A percentile compares a stretch with the other conserved stretches of the same genome.
These are phyloP conservation scores for Eudemis profundana DNA, from an alignment of 2,888 invertebrate genomes.

Conservation along the genomic window DNA sequence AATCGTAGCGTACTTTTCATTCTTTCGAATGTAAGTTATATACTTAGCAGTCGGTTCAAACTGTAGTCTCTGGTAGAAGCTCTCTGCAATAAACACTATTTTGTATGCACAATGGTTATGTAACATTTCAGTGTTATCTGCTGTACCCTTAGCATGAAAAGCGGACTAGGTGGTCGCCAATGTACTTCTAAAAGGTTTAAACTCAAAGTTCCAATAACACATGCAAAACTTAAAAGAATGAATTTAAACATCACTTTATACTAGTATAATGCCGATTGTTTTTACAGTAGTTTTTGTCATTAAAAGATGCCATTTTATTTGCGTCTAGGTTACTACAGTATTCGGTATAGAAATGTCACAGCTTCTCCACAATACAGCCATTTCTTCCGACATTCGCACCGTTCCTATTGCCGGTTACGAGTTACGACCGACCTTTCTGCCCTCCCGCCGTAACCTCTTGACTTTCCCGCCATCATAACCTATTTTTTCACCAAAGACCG, in stretches of 20 bases:
- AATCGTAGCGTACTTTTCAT: neutral
- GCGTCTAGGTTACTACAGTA: no score
- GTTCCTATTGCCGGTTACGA: constrained; percentile 4
- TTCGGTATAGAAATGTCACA: no score
- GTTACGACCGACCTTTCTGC: constrained; percentile 23
- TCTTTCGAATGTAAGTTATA: neutral
- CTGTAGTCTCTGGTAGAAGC: constrained; percentile 4
- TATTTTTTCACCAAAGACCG: constrained; percentile 13
- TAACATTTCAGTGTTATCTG: constrained; percentile 19
- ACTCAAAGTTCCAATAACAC: no score
- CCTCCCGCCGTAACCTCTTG: constrained; percentile 8
- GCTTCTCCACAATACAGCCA: no score
- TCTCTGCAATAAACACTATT: constrained; percentile 29
- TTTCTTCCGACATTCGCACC: neutral
- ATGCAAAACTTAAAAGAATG: no score
- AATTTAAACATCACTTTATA: no score
- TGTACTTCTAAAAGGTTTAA: neutral
- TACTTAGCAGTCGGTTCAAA: constrained; percentile 5
- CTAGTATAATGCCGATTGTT: no score
- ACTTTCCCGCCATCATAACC: constrained; percentile 2
- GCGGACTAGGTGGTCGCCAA: neutral
- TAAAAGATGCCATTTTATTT: no score
- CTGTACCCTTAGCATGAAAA: neutral
- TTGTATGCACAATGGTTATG: constrained; percentile 28
- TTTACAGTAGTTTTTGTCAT: no score